Evolutionary conservation across 2,113 vertebrate species (phyloP), one percentile per base, ranked within the genome.

Genomic region (Equus quagga): DNA sequence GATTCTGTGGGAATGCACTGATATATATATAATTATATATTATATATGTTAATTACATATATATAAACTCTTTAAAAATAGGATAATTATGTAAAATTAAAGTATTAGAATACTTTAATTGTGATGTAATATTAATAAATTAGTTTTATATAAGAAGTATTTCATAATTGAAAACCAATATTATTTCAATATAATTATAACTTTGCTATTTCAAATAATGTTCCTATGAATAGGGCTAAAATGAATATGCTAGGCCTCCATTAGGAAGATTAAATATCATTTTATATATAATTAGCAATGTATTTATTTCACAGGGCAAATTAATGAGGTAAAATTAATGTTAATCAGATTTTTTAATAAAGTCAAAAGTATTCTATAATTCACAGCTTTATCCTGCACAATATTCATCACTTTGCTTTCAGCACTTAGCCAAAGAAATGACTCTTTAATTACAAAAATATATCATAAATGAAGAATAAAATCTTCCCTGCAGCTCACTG

Each of bases 271-370:
- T 95, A 95, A 96, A 76, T 96, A 96, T 81, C 49, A 93, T 92
- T 96, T 94, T 97, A 49, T 83, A 73, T 92, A 46, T 95, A 91
- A 83, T 94, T 90, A 87, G 78, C 88, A 94, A 93, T 73, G 2
- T 89, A 95, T 94, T 97, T 97, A 88, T 89, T 96, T 96, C 92
- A 91, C 60, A 58, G 73, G 60, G 62, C 4, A 96, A 97, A 96
- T 96, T 97, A 97, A 93, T 95, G 89, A 96, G 93, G 73, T 89
- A 89, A 97, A 96, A 96, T 96, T 93, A 97, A 96, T 65, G 89
- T 91, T 95, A 93, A 97, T 91, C 82, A 89, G 91, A 96, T 97
- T 97, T 97, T 97, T 98, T 86, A 95, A 76, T 64, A 64, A 81
- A 94, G 67, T 79, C 76, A 33, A 93, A 96, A 82, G 65, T 89